These are phyloP conservation scores for Delia radicum DNA, from an alignment of 1,140 invertebrate species.

Conservation along the genomic window DNA sequence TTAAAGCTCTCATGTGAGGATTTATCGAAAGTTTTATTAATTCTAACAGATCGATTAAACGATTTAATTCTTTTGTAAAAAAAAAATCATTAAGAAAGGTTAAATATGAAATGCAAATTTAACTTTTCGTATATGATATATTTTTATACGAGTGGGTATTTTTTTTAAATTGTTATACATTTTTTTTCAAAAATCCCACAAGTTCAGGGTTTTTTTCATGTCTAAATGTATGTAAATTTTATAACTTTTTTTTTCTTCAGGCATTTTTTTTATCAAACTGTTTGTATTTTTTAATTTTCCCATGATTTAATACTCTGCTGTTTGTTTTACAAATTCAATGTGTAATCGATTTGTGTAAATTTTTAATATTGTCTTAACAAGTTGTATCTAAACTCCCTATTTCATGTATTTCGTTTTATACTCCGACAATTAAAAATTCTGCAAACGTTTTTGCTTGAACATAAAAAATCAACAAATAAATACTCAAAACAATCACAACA, in stretches of 20 bases:
- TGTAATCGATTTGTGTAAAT: not conserved
- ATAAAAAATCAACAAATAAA: conserved; percentile 25
- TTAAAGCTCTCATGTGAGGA: conserved; percentile 8
- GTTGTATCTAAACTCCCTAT: not conserved
- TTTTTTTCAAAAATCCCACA: too few relatives aligned
- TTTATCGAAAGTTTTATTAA: conserved; percentile 42
- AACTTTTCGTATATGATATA: too few relatives aligned
- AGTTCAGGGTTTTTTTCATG: not conserved
- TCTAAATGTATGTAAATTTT: not conserved
- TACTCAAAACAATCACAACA: conserved; percentile 20
- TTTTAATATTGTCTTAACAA: not conserved
- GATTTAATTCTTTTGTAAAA: not conserved
- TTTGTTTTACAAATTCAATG: not conserved
- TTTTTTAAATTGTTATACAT: too few relatives aligned
- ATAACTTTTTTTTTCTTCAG: not conserved
- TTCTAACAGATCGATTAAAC: conserved; percentile 46
- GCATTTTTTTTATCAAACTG: not conserved
- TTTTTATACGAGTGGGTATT: too few relatives aligned
- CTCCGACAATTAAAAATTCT: conserved; percentile 25
- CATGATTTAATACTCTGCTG: not conserved
- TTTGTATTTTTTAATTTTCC: not conserved
- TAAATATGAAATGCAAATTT: not conserved
- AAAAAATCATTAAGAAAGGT: not conserved
- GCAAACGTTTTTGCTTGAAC: conserved; percentile 16
- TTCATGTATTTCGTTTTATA: not conserved